Evolutionary conservation across 2,888 invertebrate species (phyloP), one percentile per base, ranked within the genome.

Genomic region (Quadriops clusia): DNA sequence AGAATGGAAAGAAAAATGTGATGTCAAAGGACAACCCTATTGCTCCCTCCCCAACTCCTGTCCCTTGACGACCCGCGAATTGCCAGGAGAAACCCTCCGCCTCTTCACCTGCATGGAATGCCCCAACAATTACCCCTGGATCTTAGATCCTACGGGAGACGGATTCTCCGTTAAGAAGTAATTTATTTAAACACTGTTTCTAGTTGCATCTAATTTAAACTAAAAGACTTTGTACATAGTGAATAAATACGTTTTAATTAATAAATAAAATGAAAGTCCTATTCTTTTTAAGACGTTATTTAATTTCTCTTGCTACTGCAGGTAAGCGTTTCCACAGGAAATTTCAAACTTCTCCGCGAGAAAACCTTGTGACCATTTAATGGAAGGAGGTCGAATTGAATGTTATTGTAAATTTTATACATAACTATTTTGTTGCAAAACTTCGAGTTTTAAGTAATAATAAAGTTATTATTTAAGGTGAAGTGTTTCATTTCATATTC

Each of bases 61-160:
- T 58, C 83, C 89, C 8, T 63, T 90, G 46, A 87, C 78, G 24
- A 90, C 90, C 36, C 70, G 89, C 50, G 91, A 91, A 63, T 64
- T 91, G 43, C 90, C 90, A 17, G 90, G 90, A 39, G 90, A 91
- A 63, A 89, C 86, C 26, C 72, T 90, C 26, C 80, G 90, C 58
- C 72, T 91, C 35, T 90, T 90, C 68, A 91, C 91, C 32, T 91
- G 91, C 63, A 86, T 90, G 83, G 90, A 91, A 61, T 91, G 91
- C 60, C 91, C 91, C 37, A 85, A 89, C 58, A 87, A 90, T 64
- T 91, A 91, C 56, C 91, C 91, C 32, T 91, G 90, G 90, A 79
- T 91, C 53, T 68, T 89, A 51, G 90, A 91, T 65, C 90, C 90
- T 41, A 90, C 90, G 53, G 91, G 90, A 51, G 90, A 91, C 65